phyloP scores from a whole-genome alignment of 2,797 vertebrate genomes.

The Mus spretus region DNA sequence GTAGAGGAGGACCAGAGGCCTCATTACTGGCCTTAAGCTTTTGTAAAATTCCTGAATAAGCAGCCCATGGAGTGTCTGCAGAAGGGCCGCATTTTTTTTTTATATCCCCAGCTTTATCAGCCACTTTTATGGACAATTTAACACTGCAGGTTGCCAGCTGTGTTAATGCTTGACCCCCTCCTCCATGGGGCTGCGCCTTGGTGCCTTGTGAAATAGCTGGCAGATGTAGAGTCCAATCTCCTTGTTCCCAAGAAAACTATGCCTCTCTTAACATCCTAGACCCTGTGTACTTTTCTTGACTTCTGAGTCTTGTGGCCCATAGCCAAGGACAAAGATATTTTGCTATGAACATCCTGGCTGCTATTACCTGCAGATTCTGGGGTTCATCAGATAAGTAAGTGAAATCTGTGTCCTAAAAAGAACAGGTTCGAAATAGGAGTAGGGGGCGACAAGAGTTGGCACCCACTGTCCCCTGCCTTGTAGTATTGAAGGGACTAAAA shows the following conservation, averaged over 20 bases:
- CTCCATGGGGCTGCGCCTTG: neutral
- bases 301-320: neutral
- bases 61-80: slow-evolving; percentile 72
- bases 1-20: slow-evolving; percentile 82
- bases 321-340: neutral
- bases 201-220: slow-evolving; percentile 45
- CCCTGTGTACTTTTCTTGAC: neutral
- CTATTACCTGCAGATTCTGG: neutral
- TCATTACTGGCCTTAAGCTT: slow-evolving; percentile 82
- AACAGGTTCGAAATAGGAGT: neutral
- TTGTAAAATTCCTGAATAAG: slow-evolving; percentile 85
- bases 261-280: neutral
- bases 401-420: neutral
- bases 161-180: slow-evolving; percentile 68
- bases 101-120: slow-evolving; percentile 66
- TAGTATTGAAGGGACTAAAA: neutral
- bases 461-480: neutral
- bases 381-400: too few species aligned
- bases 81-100: slow-evolving; percentile 47
- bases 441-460: accelerated
- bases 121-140: slow-evolving; percentile 78
- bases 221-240: neutral
- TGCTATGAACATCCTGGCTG: neutral
- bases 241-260: neutral
- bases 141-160: slow-evolving; percentile 63